These are phyloP conservation scores for Acanthochromis polyacanthus DNA, from an alignment of 2,113 vertebrate genomes.

Conservation along the genomic window DNA sequence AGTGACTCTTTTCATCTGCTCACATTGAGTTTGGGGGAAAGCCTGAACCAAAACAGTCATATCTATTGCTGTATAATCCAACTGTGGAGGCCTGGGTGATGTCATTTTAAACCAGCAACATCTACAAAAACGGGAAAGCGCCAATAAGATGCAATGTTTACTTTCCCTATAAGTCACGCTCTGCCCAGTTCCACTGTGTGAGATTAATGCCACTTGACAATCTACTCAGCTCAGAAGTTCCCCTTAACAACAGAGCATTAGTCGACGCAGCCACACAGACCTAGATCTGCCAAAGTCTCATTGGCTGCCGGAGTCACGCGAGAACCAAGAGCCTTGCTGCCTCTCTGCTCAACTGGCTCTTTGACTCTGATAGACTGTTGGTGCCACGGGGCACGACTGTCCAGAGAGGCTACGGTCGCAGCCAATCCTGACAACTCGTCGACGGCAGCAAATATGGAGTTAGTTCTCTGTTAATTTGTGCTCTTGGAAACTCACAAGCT, in stretches of 20 bases:
- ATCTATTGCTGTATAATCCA: too few species aligned
- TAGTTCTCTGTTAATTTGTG: not conserved
- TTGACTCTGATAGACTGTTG: constrained; percentile 78
- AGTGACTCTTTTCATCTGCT: constrained; percentile 24
- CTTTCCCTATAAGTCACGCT: constrained; percentile 59
- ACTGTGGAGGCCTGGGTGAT: not conserved
- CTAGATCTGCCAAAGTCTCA: constrained; percentile 72
- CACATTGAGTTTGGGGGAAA: not conserved
- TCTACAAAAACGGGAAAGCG: constrained; percentile 16
- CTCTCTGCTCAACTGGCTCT: constrained; percentile 76
- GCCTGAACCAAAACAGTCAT: too few species aligned
- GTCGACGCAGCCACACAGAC: constrained; percentile 76
- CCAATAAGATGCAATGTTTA: constrained; percentile 48
- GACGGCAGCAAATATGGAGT: constrained; percentile 8
- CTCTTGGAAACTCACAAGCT: not conserved
- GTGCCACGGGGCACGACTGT: constrained; percentile 73
- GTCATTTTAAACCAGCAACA: constrained; percentile 11
- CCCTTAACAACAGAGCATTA: constrained; percentile 83
- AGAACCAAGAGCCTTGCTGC: constrained; percentile 54
- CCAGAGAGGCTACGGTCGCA: constrained; percentile 39
- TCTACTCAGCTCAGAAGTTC: constrained; percentile 76
- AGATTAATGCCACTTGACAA: constrained; percentile 78
- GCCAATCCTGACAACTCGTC: constrained; percentile 20
- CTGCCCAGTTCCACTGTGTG: constrained; percentile 54
- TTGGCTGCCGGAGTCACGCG: constrained; percentile 80